phyloP scores from a whole-genome alignment of 2,797 vertebrate species.

The Poeciliopsis paucimaculata region DNA sequence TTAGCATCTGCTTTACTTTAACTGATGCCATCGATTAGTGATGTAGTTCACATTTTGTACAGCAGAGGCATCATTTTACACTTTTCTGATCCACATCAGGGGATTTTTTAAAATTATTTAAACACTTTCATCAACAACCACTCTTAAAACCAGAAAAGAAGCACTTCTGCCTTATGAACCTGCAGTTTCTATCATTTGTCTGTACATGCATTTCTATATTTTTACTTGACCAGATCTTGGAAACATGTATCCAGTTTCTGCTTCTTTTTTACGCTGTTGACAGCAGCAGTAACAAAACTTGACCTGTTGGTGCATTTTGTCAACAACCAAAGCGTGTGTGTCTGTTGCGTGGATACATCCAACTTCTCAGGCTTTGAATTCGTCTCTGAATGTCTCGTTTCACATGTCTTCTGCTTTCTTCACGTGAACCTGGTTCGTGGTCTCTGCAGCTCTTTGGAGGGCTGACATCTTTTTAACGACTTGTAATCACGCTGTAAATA shows the following conservation, averaged over 20 bases:
- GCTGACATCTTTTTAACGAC: slow-evolving; percentile 48
- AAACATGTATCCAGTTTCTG: slow-evolving; percentile 36
- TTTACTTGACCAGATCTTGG: slow-evolving; percentile 61
- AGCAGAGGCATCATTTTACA: slow-evolving; percentile 34
- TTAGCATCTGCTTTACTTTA: slow-evolving; percentile 16
- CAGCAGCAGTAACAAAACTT: slow-evolving; percentile 51
- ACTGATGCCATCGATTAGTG: slow-evolving; percentile 1
- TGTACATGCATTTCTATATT: slow-evolving; percentile 66
- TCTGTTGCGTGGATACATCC: slow-evolving; percentile 43
- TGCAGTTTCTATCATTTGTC: slow-evolving; percentile 48
- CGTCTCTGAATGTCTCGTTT: slow-evolving; percentile 73
- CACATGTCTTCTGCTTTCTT: slow-evolving; percentile 24
- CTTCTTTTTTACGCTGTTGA: slow-evolving; percentile 34
- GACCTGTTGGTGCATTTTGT: slow-evolving; percentile 65
- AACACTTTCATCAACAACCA: slow-evolving; percentile 6
- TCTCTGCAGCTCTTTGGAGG: slow-evolving; percentile 10
- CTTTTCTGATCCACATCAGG: not conserved
- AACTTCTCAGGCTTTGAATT: slow-evolving; percentile 74
- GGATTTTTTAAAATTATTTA: slow-evolving; percentile 6
- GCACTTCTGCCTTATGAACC: slow-evolving; percentile 76
- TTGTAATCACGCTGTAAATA: slow-evolving; percentile 47
- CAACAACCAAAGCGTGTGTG: slow-evolving; percentile 77
- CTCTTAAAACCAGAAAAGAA: slow-evolving; percentile 43
- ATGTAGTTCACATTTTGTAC: slow-evolving; percentile 42
- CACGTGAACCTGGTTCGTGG: slow-evolving; percentile 17